Evolutionary conservation across 1,140 invertebrate species (phyloP).

Genomic region (Atta colombica): DNA sequence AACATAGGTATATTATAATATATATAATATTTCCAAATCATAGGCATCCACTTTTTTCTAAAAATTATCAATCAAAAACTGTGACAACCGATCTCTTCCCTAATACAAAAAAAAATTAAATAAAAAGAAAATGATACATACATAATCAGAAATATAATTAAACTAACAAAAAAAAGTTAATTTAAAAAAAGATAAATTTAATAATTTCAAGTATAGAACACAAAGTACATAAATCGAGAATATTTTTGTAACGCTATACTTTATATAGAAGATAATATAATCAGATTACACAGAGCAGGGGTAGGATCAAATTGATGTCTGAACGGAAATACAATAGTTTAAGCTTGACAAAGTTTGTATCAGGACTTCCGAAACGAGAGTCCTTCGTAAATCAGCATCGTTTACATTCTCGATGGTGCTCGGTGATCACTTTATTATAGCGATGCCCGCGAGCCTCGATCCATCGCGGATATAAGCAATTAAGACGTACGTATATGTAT

Average conservation of each 20-base stretch:
- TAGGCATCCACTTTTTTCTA: too few relatives aligned
- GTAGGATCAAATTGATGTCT: not conserved
- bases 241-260: not conserved
- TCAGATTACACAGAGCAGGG: constrained; percentile 12
- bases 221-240: not conserved
- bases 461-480: constrained; percentile 37
- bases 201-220: not conserved
- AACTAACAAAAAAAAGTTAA: not conserved
- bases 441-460: not conserved
- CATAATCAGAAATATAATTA: not conserved
- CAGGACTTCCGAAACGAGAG: constrained; percentile 39
- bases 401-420: not conserved
- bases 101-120: not conserved
- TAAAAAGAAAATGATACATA: not conserved
- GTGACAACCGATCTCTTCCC: too few relatives aligned
- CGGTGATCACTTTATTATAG: constrained; percentile 34
- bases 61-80: too few relatives aligned
- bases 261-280: not conserved
- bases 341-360: constrained; percentile 45
- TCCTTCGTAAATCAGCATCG: constrained; percentile 44
- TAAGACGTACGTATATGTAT: constrained; percentile 44
- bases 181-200: not conserved
- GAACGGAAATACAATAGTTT: constrained; percentile 30
- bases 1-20: too few relatives aligned
- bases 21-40: too few relatives aligned